A percentile compares a stretch with the other conserved stretches of the same genome.
Evolutionary conservation across 2,797 vertebrate species (phyloP).

Genomic region (Clamator glandarius): DNA sequence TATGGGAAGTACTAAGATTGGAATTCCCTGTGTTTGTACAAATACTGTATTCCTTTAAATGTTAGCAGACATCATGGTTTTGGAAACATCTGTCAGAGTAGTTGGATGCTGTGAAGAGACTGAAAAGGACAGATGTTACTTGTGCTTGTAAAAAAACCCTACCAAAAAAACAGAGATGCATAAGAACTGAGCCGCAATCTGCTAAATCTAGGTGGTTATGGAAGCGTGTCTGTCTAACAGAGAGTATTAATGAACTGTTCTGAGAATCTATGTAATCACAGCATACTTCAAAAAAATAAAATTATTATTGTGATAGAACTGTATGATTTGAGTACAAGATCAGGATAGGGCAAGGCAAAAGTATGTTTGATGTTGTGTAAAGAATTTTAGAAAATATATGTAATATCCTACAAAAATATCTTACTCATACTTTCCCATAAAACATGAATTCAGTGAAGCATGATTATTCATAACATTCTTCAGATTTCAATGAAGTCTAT

Average conservation of each 20-base stretch:
- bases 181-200: not conserved
- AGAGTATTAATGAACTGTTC: not conserved
- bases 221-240: not conserved
- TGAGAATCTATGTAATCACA: not conserved
- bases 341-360: not conserved
- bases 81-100: conserved; percentile 78
- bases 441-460: not conserved
- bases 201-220: conserved; percentile 9
- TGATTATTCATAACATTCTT: not conserved
- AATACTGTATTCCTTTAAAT: conserved; percentile 77
- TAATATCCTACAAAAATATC: not conserved
- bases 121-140: conserved; percentile 80
- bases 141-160: conserved; percentile 42
- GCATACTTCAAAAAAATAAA: not conserved
- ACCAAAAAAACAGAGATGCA: not conserved
- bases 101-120: conserved; percentile 71
- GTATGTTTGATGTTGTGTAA: not conserved
- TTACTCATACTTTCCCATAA: not conserved
- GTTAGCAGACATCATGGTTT: conserved; percentile 76
- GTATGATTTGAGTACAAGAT: not conserved
- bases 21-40: conserved; percentile 80
- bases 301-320: not conserved
- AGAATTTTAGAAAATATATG: not conserved
- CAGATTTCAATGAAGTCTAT: not conserved
- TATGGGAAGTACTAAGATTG: conserved; percentile 71